Base-by-base conservation (phyloP, 2,113 vertebrate genomes). In the Oenanthe oenanthe region DNA sequence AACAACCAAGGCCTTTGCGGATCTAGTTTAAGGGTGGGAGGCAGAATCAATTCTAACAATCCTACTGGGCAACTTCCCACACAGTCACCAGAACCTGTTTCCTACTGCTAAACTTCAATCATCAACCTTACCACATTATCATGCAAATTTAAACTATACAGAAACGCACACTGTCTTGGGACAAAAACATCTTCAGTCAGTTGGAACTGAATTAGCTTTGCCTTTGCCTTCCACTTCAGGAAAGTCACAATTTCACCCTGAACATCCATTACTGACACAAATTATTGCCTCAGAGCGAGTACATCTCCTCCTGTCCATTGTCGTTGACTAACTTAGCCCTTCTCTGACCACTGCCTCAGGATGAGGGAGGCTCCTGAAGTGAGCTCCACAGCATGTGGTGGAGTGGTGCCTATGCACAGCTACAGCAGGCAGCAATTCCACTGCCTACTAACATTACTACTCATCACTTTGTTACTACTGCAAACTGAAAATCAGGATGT, bases 271-370 rank as follows among this genome's bases (percentile, higher is more conserved):
- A 40, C 12, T 36, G 21, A 58, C 42, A 74, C 10, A 60, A 92
- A 50, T 28, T 17, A 62, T 2, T 29, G 53, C 43, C 42, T 63
- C 25, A 18, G 3, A 67, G 15, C 0, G 0, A 5, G 22, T 12
- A 36, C 54, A 31, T 51, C 60, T 60, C 28, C 24, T 51, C 45
- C 40, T 10, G 31, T 4, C 38, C 43, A 12, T 13, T 58, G 6
- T 9, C 29, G 32, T 25, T 22, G n/a, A 38, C 20, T 53, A 28
- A 70, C 0, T 10, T 7, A 51, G 6, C 51, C 12, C 40, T 34
- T 13, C 21, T 48, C 2, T 19, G 36, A 51, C 14, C 12, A 20
- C 16, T 16, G 14, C 28, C 62, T 67, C 38, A 8, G 53, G 19
- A 24, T 22, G 32, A 63, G 4, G 10, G 5, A 42, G n/a, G 58